A percentile compares a stretch with the other conserved stretches of the same genome.
Evolutionary conservation across 2,888 invertebrate species (phyloP).

Genomic region (Diaphora mendica): DNA sequence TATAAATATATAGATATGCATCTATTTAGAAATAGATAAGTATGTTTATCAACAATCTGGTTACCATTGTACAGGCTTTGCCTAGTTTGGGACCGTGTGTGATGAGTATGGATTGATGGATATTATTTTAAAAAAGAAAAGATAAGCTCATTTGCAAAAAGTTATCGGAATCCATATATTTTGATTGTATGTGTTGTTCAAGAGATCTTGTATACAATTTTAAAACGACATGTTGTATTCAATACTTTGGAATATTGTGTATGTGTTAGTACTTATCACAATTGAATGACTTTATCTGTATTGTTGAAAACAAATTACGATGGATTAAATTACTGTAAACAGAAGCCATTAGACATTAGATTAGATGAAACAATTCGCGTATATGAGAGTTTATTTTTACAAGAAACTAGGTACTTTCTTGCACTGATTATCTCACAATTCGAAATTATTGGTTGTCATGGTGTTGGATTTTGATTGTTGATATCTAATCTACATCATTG

Average conservation of each 20-base stretch:
- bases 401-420: background rate
- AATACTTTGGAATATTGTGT: background rate
- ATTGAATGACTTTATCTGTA: background rate
- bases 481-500: slow-evolving; percentile 9
- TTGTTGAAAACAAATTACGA: background rate
- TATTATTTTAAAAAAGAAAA: no score
- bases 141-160: no score
- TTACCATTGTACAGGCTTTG: no score
- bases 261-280: background rate
- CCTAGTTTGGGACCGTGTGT: no score
- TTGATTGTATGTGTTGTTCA: background rate
- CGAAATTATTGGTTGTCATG: background rate
- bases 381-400: background rate
- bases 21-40: no score
- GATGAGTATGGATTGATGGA: no score
- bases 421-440: background rate
- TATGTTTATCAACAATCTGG: no score
- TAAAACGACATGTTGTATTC: background rate
- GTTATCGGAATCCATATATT: no score
- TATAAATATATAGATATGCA: no score
- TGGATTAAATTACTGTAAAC: background rate
- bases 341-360: background rate
- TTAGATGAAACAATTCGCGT: background rate
- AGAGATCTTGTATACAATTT: background rate
- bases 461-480: background rate